Evolutionary conservation across 1,140 invertebrate genomes (phyloP), one percentile per base, ranked within the genome.

Genomic region (Cherax quadricarinatus): DNA sequence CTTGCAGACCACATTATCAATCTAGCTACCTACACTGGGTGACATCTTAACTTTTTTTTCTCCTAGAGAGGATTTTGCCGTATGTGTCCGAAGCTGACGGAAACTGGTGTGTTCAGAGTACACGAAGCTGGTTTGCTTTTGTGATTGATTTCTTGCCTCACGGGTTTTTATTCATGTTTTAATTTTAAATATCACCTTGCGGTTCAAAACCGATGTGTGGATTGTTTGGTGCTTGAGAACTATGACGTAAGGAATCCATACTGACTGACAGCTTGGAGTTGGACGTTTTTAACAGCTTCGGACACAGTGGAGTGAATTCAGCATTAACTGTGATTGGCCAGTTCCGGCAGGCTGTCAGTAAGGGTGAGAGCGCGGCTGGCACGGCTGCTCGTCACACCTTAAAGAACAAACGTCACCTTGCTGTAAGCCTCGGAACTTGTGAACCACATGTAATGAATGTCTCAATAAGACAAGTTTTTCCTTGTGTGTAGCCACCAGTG

Each of bases 191-290:
- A 82, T 91, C 78, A 86, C 85, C 70, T 48, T 87, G 90, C 85
- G 90, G 90, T 91, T 91, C 78, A 82, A 81, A 91, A 87, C 90
- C 90, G 84, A 81, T 73, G 90, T 80, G 90, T 91, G 90, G 90
- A 86, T 86, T 91, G 84, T 91, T 90, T 87, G 90, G 90, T 91
- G 90, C 90, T 91, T 91, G 90, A 86, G 75, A 91, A 86, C 84
- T 91, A 86, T 82, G 75, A 86, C 57, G 73, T 91, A 91, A 91
- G 90, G 75, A 86, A 86, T 91, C 90, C 81, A 84, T 90, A 73
- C 53, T 73, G 73, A 84, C 88, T 75, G n/a, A 85, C 81, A 84
- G 82, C 79, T 86, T 86, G 62, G 84, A 91, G 85, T 86, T 86
- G 73, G 85, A 16, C 51, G 57, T 91, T 91, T 91, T 91, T 91